Conservation (phyloP, 2,113 vertebrate genomes). For the Sitta europaea region DNA sequence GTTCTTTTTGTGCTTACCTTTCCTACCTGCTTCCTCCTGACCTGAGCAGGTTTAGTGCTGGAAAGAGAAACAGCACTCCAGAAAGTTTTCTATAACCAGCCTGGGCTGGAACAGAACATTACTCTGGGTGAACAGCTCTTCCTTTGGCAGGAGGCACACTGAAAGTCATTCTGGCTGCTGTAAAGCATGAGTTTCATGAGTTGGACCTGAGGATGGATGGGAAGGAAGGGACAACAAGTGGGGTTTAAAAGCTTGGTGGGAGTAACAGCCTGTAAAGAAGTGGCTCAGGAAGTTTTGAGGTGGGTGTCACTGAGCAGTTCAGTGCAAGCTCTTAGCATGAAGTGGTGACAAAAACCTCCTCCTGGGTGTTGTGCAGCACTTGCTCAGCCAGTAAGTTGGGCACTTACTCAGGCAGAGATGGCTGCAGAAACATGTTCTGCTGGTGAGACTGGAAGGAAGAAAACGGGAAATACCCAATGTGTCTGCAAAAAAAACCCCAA, state of each 20-base stretch:
- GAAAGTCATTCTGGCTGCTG: background rate
- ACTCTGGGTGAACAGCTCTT: background rate
- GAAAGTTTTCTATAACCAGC: background rate
- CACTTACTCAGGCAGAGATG: accelerated
- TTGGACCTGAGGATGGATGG: background rate
- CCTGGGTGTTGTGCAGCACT: background rate
- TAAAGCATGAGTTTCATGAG: background rate
- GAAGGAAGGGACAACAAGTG: background rate
- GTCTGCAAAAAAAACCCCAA: background rate
- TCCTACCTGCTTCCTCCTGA: background rate
- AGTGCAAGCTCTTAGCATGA: background rate
- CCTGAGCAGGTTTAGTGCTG: background rate
- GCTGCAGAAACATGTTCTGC: background rate
- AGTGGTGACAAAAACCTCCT: background rate
- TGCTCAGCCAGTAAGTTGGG: background rate
- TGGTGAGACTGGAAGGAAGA: background rate
- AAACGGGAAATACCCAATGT: background rate
- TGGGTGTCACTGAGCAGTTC: background rate
- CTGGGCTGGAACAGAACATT: accelerated
- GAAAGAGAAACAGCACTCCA: background rate
- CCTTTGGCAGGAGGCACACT: background rate
- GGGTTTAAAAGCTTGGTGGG: background rate
- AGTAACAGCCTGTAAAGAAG: background rate
- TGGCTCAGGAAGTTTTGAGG: background rate
- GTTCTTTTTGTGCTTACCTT: background rate